A percentile compares a stretch with the other conserved stretches of the same genome.
phyloP scores from a whole-genome alignment of 2,113 vertebrate genomes.

The Psophia crepitans region DNA sequence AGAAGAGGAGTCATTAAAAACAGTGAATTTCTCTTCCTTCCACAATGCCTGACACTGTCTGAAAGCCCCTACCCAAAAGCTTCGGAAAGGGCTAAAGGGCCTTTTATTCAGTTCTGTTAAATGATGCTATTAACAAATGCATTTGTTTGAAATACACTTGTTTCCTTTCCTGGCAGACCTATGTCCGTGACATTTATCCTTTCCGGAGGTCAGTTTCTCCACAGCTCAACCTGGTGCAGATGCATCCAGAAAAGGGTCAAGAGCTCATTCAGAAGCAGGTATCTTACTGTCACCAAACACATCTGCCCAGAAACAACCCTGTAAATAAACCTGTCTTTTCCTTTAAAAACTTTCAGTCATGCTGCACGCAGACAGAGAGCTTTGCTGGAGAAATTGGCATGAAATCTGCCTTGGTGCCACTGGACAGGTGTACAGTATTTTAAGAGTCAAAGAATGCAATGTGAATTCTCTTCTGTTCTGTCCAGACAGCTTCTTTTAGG shows the following conservation, averaged over 20 bases:
- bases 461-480: neutral
- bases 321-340: neutral
- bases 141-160: neutral
- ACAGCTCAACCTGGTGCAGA: slow-evolving; percentile 95
- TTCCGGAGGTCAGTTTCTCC: slow-evolving; percentile 96
- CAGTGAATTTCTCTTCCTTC: neutral
- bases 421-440: neutral
- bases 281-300: neutral
- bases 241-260: slow-evolving; percentile 95
- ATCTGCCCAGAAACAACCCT: neutral
- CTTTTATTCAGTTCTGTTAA: neutral
- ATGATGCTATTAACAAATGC: neutral
- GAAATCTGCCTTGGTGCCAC: neutral
- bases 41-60: neutral
- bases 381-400: neutral
- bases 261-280: slow-evolving; percentile 99
- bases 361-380: neutral
- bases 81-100: neutral
- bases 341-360: neutral
- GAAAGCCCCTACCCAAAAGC: neutral
- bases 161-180: slow-evolving; percentile 80
- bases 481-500: neutral
- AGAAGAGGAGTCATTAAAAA: neutral
- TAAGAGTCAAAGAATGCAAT: neutral
- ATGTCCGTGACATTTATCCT: slow-evolving; percentile 96